Evolutionary conservation across 2,888 invertebrate genomes (phyloP), one percentile per base, ranked within the genome.

Genomic region (Thumatha senex): DNA sequence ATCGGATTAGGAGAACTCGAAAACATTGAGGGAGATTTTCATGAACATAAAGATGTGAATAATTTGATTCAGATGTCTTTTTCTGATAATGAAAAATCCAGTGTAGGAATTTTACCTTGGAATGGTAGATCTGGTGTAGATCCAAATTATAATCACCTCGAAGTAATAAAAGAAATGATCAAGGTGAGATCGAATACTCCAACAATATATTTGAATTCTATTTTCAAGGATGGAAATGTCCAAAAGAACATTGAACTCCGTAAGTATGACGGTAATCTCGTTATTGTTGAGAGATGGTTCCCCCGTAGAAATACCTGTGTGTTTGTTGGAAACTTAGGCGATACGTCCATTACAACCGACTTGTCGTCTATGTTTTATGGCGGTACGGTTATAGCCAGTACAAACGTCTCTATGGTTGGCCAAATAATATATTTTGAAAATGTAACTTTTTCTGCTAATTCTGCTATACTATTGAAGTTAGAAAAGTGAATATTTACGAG

Each of bases 221-320:
- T 95, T 44, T 92, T 92, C 63, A 96, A 95, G 72, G 93, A 95
- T 41, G 93, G 93, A 0, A 89, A 86, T 54, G 89, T 92, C 48
- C 82, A 92, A 42, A 93, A 93, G 14, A 96, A 96, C 80, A 94
- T 94, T 54, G 94, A 94, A 64, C 91, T 96, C 46, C 93, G 95
- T 53, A 93, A 93, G 72, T 92, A 93, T 24, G 89, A 92, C 35
- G 92, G 93, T 40, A 93, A 95, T 70, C 91, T 96, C 40, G 85
- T 97, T 2, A 93, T 96, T 13, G 83, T 95, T 42, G 96, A 97
- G 74, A 92, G 97, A 40, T 95, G 95, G 93, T 96, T 95, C 80
- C 96, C 96, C 0, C 92, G 97, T 12, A 92, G 96, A 51, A 95
- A 96, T 72, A 94, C 96, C 0, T 96, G 95, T 73, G 95, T 96